These are phyloP conservation scores for Leptodactylus fallax DNA, from an alignment of 2,797 vertebrate genomes.

Conservation along the genomic window DNA sequence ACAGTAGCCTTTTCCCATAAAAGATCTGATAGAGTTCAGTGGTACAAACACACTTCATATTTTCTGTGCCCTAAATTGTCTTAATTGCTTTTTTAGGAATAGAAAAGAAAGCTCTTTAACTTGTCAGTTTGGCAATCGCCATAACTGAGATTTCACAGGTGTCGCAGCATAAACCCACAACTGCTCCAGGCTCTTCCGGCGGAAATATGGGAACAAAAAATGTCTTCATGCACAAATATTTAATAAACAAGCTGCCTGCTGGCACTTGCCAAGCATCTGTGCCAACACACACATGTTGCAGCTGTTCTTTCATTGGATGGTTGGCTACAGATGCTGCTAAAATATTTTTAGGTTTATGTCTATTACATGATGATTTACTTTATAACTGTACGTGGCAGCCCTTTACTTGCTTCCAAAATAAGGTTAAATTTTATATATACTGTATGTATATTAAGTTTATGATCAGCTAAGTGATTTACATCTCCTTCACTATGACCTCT, in stretches of 20 bases:
- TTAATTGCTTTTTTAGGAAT: not conserved
- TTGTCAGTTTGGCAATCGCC: conserved; percentile 32
- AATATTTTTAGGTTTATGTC: not conserved
- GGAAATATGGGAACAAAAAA: conserved; percentile 64
- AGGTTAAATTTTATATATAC: not conserved
- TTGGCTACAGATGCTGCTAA: conserved; percentile 58
- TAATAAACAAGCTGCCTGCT: conserved; percentile 68
- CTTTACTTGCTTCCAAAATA: not conserved
- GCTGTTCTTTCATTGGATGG: not conserved
- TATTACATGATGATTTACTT: not conserved
- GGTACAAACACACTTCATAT: not conserved
- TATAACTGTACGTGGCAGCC: not conserved
- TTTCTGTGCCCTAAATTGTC: not conserved
- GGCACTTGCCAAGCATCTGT: conserved; percentile 62
- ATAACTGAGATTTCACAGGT: conserved; percentile 60
- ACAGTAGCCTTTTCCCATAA: no score
- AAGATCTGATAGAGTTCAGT: not conserved
- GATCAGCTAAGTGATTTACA: no score
- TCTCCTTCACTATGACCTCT: no score
- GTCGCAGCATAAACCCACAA: conserved; percentile 59
- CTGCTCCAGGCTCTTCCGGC: conserved; percentile 63
- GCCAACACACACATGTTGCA: conserved; percentile 66
- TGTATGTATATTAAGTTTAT: no score
- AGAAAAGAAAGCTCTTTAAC: not conserved
- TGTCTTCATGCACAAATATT: conserved; percentile 59